Base-by-base conservation (phyloP, 2,888 invertebrate species). In the Rhabditophanes sp. region DNA sequence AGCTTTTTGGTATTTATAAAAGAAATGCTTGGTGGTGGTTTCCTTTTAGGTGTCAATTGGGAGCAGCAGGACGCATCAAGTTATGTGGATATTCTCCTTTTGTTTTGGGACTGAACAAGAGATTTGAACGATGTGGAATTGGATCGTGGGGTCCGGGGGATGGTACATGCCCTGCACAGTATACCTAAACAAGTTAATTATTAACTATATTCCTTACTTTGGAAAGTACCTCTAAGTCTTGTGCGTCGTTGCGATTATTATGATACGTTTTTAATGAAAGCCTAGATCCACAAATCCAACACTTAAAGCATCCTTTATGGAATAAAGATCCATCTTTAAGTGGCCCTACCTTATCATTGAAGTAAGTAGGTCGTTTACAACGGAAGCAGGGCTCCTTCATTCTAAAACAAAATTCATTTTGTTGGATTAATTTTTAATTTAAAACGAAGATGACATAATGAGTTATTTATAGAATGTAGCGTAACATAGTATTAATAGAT, bases 61-160 rank as follows among this genome's bases (percentile, higher is more conserved):
- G 56, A 27, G 49, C 53, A 11, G 52, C 47, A 3, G 60, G 54
- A 35, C 60, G 36, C 56, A 60, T 59, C 39, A 61, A 39, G 42
- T 61, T 61, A 35, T 59, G 58, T 22, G 61, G 58, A 36, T 62
- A 65, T 30, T 63, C 60, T 21, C 64, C 64, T 31, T 60, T 62
- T 11, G 64, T 64, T 41, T 64, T 64, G 25, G 64, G 64, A 19
- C 54, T 54, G 46, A 57, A 65, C 23, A 64, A 41, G 29, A 64
- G 44, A 42, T 65, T 64, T 5, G 64, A 64, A 33, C 64, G 51
- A 41, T 65, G 64, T 21, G 64, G 64, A 38, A 64, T 65, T 30
- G 64, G 62, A 37, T 64, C 62, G 41, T 64, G 64, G n/a, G 64
- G 64, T 22, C 63, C 64, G 7, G 64, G 65, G 22, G 63, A 60